Percentiles rank a stretch among this genome's conserved stretches.
Evolutionary conservation across 1,140 invertebrate genomes (phyloP).

Genomic region (Eriocheir sinensis): DNA sequence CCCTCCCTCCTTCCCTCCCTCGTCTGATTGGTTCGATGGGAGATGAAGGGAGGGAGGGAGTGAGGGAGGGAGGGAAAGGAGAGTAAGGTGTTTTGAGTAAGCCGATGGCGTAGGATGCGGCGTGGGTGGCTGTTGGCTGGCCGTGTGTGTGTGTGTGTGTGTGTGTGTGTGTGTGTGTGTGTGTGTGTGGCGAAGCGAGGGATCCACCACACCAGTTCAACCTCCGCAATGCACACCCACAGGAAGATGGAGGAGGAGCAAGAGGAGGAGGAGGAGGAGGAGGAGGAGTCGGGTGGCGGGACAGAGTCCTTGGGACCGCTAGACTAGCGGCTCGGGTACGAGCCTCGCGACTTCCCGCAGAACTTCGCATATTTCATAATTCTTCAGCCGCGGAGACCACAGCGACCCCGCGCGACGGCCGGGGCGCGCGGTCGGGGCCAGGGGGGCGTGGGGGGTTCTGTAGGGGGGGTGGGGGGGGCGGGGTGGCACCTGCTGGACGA

Average conservation of each 20-base stretch:
- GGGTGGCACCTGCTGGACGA: not conserved
- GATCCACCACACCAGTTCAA: not conserved
- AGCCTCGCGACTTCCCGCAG: conserved; percentile 48
- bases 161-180: conserved; percentile 41
- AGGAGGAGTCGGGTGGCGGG: conserved; percentile 60
- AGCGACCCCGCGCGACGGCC: not conserved
- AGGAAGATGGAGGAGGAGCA: conserved; percentile 35
- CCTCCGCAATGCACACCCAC: not conserved
- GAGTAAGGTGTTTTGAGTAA: not conserved
- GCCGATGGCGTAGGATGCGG: not conserved
- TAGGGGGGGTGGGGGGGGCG: not conserved
- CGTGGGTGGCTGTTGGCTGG: too few species aligned
- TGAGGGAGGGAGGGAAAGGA: not conserved
- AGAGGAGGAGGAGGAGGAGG: conserved; percentile 18
- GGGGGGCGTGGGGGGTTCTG: not conserved
- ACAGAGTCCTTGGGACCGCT: conserved; percentile 78
- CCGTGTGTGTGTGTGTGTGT: conserved; percentile 30
- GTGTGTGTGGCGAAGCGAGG: conserved; percentile 9
- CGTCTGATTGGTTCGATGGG: not conserved
- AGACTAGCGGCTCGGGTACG: conserved; percentile 71
- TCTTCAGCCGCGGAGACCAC: conserved; percentile 8
- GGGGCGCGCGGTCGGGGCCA: not conserved
- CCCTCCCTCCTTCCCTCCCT: too few species aligned
- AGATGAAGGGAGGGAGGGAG: not conserved
- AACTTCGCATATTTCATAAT: conserved; percentile 66